A percentile compares a stretch with the other conserved stretches of the same genome.
Evolutionary conservation across 2,797 vertebrate species (phyloP).

Genomic region (Poeciliopsis gracilis): DNA sequence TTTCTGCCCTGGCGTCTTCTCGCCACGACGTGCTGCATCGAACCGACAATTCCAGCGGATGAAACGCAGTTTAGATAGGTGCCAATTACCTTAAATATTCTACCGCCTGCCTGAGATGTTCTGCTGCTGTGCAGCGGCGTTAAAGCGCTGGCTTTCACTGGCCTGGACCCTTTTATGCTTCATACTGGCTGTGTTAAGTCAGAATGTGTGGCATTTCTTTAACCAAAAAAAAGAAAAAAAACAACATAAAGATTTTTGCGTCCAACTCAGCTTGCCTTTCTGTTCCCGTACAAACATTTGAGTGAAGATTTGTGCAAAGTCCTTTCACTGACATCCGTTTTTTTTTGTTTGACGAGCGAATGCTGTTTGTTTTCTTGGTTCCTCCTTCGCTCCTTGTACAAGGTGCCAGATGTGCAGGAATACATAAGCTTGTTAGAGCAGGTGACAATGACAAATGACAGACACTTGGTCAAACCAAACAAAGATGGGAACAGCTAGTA

Average conservation of each 20-base stretch:
- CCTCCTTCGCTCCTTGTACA: slow-evolving; percentile 30
- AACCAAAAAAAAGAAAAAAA: slow-evolving; percentile 26
- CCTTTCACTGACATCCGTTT: slow-evolving; percentile 42
- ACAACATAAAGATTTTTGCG: slow-evolving; percentile 20
- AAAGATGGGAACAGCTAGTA: slow-evolving; percentile 56
- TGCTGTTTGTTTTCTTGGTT: slow-evolving; percentile 49
- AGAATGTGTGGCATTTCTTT: slow-evolving; percentile 4
- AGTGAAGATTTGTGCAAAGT: slow-evolving; percentile 72
- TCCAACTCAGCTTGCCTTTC: slow-evolving; percentile 35
- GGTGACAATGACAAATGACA: slow-evolving; percentile 68
- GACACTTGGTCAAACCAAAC: slow-evolving; percentile 55
- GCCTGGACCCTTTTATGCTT: slow-evolving; percentile 17
- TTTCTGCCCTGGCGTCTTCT: slow-evolving; percentile 27
- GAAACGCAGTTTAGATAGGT: slow-evolving; percentile 44
- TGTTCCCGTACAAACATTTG: slow-evolving; percentile 42
- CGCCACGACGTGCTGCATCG: slow-evolving; percentile 38
- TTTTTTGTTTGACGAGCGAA: slow-evolving; percentile 54
- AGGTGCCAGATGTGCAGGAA: slow-evolving; percentile 67
- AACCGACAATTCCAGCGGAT: slow-evolving; percentile 47
- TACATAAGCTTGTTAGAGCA: slow-evolving; percentile 67
- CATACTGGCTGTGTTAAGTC: slow-evolving; percentile 26
- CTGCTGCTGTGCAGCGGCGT: slow-evolving; percentile 31
- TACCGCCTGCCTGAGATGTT: slow-evolving; percentile 10
- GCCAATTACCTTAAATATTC: slow-evolving; percentile 20
- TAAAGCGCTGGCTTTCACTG: slow-evolving; percentile 15